A percentile compares a stretch with the other conserved stretches of the same genome.
These are phyloP conservation scores for Abrostola triplasia DNA, from an alignment of 2,888 invertebrate genomes.

Conservation along the genomic window DNA sequence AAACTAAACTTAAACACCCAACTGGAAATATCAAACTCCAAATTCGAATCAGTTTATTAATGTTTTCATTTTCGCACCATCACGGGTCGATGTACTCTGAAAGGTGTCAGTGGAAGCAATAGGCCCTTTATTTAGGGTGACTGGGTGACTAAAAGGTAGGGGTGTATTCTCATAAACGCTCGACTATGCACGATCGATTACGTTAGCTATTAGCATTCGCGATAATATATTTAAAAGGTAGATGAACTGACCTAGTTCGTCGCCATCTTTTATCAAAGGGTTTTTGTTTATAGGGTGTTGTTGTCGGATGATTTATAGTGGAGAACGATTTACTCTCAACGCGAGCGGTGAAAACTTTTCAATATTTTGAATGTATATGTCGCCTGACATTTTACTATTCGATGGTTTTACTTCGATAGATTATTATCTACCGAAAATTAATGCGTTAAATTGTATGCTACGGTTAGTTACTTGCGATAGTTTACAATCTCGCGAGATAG, in stretches of 20 bases:
- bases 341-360: no score
- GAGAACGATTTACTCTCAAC: no score
- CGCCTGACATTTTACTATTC: no score
- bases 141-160: not conserved
- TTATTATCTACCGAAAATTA: no score
- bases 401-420: no score
- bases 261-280: conserved; percentile 15
- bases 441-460: no score
- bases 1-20: no score
- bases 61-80: conserved; percentile 8
- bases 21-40: no score
- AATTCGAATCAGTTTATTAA: not conserved
- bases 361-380: no score
- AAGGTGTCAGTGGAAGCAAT: conserved; percentile 21
- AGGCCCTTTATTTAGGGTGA: not conserved
- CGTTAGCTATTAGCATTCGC: conserved; percentile 33
- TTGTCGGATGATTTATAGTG: not conserved
- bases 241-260: conserved; percentile 35
- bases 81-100: conserved; percentile 25
- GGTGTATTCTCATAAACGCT: not conserved
- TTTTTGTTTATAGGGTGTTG: not conserved
- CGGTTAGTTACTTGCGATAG: no score
- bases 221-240: conserved; percentile 43
- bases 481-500: no score
- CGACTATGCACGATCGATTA: conserved; percentile 35